These are phyloP conservation scores for Triplophysa tibetana DNA, from an alignment of 2,113 vertebrate species.

Conservation along the genomic window DNA sequence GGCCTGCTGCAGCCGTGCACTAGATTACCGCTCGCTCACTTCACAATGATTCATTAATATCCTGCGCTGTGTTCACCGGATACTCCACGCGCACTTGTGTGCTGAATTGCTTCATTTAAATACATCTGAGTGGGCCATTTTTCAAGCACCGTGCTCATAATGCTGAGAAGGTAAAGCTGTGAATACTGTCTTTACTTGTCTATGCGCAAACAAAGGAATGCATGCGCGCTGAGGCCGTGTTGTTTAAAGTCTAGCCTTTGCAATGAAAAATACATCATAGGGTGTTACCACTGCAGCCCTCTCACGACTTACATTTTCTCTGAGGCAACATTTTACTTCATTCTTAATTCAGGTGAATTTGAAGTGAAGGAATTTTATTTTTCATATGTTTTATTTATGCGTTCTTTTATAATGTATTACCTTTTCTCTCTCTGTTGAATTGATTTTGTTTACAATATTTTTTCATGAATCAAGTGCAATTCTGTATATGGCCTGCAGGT, in stretches of 20 bases:
- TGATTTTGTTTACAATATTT: not conserved
- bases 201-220: not conserved
- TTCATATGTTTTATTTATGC: not conserved
- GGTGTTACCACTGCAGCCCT: not conserved
- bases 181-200: slow-evolving; percentile 7
- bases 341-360: not conserved
- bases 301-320: not conserved
- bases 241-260: slow-evolving; percentile 6
- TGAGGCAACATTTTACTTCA: not conserved
- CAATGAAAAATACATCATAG: slow-evolving; percentile 1
- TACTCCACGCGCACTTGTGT: slow-evolving; percentile 16
- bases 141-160: not conserved
- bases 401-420: not conserved
- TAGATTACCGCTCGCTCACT: slow-evolving; percentile 33
- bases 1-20: slow-evolving; percentile 27
- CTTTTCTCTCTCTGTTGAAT: not conserved
- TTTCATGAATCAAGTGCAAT: not conserved
- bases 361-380: not conserved
- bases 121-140: not conserved
- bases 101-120: slow-evolving; percentile 3
- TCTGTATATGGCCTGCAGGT: slow-evolving; percentile 1
- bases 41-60: slow-evolving; percentile 48
- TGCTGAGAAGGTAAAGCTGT: not conserved
- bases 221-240: not conserved
- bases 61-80: slow-evolving; percentile 2